These are phyloP conservation scores for Cerastis leucographa DNA, from an alignment of 2,888 invertebrate species.

Conservation along the genomic window DNA sequence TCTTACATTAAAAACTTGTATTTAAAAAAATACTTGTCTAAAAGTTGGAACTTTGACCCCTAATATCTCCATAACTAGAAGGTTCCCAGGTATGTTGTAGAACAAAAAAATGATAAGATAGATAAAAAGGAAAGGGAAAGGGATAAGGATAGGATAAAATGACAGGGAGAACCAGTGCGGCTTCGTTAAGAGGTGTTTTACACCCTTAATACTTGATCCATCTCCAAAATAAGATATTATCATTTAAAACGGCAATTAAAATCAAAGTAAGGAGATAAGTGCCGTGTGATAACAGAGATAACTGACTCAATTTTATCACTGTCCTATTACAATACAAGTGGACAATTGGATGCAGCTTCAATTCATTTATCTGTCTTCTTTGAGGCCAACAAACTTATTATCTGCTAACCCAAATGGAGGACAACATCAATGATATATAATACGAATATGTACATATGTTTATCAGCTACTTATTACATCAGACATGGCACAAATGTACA, in stretches of 20 bases:
- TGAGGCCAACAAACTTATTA: conserved; percentile 65
- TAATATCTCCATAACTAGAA: no score
- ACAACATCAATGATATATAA: conserved; percentile 29
- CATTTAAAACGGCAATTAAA: conserved; percentile 53
- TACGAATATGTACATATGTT: conserved; percentile 14
- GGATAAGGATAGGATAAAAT: no score
- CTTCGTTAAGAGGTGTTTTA: no score
- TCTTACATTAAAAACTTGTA: no score
- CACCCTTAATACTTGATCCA: no score
- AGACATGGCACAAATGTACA: conserved; percentile 3
- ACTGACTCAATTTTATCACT: conserved; percentile 30
- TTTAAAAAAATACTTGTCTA: no score
- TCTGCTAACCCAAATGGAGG: conserved; percentile 51
- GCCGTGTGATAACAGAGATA: conserved; percentile 31
- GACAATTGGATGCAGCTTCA: conserved; percentile 32
- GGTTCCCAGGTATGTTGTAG: no score
- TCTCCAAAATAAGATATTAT: conserved; percentile 22
- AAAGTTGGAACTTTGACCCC: no score
- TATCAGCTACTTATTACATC: conserved; percentile 19
- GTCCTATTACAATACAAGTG: conserved; percentile 1
- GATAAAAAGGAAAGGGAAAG: no score
- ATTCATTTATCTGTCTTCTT: conserved; percentile 35
- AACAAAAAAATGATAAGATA: no score
- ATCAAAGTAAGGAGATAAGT: conserved; percentile 36
- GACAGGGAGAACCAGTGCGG: no score